Evolutionary conservation across 2,888 invertebrate species (phyloP).

Genomic region (Aleiodes leptofemur): DNA sequence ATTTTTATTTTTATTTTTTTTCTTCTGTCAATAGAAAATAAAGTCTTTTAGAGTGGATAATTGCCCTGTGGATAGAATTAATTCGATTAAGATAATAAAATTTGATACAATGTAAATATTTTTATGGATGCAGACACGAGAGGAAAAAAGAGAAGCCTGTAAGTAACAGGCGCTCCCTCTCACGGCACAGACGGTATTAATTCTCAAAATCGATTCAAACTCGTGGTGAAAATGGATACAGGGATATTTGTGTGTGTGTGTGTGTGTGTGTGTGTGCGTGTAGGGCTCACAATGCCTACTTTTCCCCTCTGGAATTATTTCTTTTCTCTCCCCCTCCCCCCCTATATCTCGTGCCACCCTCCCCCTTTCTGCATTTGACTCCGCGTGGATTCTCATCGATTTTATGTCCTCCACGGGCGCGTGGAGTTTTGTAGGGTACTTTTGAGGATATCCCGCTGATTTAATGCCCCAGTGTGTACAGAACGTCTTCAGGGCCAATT

Average conservation of each 20-base stretch:
- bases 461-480: slow-evolving; percentile 45
- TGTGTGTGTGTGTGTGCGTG: not conserved
- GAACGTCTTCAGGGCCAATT: slow-evolving; percentile 14
- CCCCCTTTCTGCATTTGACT: slow-evolving; percentile 14
- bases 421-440: slow-evolving; percentile 41
- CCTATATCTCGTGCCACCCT: not conserved
- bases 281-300: slow-evolving; percentile 5
- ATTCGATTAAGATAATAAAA: too few species aligned
- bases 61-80: too few species aligned
- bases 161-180: slow-evolving; percentile 25
- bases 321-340: not conserved
- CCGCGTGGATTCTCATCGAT: slow-evolving; percentile 36
- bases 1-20: too few species aligned
- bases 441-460: slow-evolving; percentile 44
- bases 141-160: slow-evolving; percentile 1
- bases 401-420: slow-evolving; percentile 24
- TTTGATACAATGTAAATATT: slow-evolving; percentile 2
- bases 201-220: slow-evolving; percentile 18
- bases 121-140: slow-evolving; percentile 17
- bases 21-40: too few species aligned
- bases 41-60: too few species aligned
- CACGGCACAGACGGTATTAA: slow-evolving; percentile 15
- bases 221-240: slow-evolving; percentile 26
- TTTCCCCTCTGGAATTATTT: slow-evolving; percentile 27
- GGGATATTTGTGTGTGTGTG: not conserved